Evolutionary conservation across 2,888 invertebrate species (phyloP).

Genomic region (Anthophora plumipes): DNA sequence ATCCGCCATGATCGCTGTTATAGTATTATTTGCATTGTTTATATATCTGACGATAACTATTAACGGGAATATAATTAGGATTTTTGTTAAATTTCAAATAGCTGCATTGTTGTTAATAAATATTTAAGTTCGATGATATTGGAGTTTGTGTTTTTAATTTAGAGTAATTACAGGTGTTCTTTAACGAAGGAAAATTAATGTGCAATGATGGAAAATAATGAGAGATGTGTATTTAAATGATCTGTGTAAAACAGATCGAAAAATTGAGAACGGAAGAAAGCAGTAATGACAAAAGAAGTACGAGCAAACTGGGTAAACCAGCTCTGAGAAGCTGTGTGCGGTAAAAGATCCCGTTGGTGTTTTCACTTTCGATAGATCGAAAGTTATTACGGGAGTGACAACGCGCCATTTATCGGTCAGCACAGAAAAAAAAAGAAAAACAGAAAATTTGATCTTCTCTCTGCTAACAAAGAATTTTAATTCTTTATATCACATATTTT

Average conservation of each 20-base stretch:
- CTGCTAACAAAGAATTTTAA: not conserved
- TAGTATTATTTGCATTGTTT: not conserved
- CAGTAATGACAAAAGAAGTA: constrained; percentile 21
- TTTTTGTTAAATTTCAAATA: constrained; percentile 7
- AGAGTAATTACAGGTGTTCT: not conserved
- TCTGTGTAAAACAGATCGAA: not conserved
- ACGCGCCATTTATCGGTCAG: not conserved
- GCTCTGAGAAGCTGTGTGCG: constrained; percentile 21
- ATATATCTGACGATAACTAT: not conserved
- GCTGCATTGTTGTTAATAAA: not conserved
- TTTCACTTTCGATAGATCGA: constrained; percentile 61
- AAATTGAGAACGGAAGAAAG: constrained; percentile 7
- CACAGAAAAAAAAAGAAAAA: not conserved
- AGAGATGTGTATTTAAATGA: not conserved
- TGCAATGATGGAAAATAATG: not conserved
- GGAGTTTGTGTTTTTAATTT: not conserved
- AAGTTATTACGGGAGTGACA: constrained; percentile 37
- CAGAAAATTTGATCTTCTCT: not conserved
- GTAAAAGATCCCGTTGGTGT: constrained; percentile 42
- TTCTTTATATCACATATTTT: too few species aligned
- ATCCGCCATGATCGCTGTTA: not conserved
- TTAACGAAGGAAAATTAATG: not conserved
- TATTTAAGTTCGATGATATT: not conserved
- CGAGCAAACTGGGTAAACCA: constrained; percentile 41
- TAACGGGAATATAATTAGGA: not conserved